Evolutionary conservation across 92 coral and sea anemone species (phyloP), one percentile per base, ranked within the genome.

Genomic region (Metridium senile): DNA sequence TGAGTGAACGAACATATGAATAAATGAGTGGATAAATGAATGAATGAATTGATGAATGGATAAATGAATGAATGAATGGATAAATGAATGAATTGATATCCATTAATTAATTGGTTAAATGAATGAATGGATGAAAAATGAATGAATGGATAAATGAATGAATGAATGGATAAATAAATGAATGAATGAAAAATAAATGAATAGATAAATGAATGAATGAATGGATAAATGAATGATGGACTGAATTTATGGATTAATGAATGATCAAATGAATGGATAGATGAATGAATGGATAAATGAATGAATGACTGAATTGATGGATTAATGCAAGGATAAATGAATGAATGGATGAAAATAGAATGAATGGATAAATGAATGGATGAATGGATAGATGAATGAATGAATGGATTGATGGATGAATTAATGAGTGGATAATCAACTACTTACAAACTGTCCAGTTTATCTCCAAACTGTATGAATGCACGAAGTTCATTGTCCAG

Each of bases 401-500:
- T 22, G 8, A 54, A 54, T 17, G 26, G 17, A 54, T 4, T 17
- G 22, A 54, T 54, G 61, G 61, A 54, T 6, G 23, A 54, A 54
- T 2, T 54, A n/a, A 22, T 22, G 26, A n/a, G 4, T 19, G 17
- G 11, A 19, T n/a, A 54, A 29, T 2, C 52, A 32, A 1, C 9
- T 52, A 89, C 99, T 33, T 88, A 95, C 99, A 95, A 95, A 75
- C 93, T 89, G 71, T 95, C 99, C 66, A 95, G 84, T 81, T 88
- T 92, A 80, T 95, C 99, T 1, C 94, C 99, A 87, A 95, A 95
- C 63, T 95, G 93, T 63, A 95, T 95, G 68, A 89, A 95, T 28
- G 87, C 79, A 57, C 85, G 89, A 62, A 95, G 81, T 76, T 95
- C 99, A 11, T 91, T 82, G 53, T 95, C 99, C 88, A 95, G 79